A percentile compares a stretch with the other conserved stretches of the same genome.
These are phyloP conservation scores for Hypomecis atomaria DNA, from an alignment of 2,888 invertebrate genomes.

Conservation along the genomic window DNA sequence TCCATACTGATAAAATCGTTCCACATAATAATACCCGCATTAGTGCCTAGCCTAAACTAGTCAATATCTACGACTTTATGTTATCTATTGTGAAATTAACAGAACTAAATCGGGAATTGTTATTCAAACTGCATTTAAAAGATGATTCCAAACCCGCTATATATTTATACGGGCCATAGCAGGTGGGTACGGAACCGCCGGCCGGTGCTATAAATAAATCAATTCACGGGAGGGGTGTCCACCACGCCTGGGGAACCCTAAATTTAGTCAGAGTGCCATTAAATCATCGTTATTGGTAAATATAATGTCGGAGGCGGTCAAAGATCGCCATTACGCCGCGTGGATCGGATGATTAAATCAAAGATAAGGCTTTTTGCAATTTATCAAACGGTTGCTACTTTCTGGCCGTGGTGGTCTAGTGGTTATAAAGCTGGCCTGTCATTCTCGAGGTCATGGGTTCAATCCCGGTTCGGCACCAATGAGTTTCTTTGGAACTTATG, in stretches of 20 bases:
- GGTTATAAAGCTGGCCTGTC: too few species aligned
- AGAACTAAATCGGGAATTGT: neutral
- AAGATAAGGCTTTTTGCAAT: slow-evolving; percentile 1
- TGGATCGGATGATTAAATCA: slow-evolving; percentile 28
- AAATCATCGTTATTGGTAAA: slow-evolving; percentile 77
- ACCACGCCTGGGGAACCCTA: slow-evolving; percentile 72
- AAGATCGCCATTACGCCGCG: slow-evolving; percentile 36
- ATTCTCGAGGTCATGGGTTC: too few species aligned
- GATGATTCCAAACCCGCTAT: slow-evolving; percentile 53
- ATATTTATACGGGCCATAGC: slow-evolving; percentile 60
- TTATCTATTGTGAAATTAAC: too few species aligned
- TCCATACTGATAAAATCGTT: too few species aligned
- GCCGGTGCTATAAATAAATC: slow-evolving; percentile 72
- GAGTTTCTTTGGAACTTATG: too few species aligned
- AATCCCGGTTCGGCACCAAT: too few species aligned
- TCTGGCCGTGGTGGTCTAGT: too few species aligned
- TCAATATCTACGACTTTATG: too few species aligned
- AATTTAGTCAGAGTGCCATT: slow-evolving; percentile 70
- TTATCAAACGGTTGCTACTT: slow-evolving; percentile 4
- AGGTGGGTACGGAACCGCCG: slow-evolving; percentile 58
- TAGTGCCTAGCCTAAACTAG: too few species aligned
- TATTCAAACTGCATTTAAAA: neutral
- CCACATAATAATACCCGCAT: too few species aligned
- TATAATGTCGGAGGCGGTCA: slow-evolving; percentile 48
- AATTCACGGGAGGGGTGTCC: slow-evolving; percentile 75